Conservation (phyloP, 1,140 invertebrate genomes). For the Eupeodes corollae region DNA sequence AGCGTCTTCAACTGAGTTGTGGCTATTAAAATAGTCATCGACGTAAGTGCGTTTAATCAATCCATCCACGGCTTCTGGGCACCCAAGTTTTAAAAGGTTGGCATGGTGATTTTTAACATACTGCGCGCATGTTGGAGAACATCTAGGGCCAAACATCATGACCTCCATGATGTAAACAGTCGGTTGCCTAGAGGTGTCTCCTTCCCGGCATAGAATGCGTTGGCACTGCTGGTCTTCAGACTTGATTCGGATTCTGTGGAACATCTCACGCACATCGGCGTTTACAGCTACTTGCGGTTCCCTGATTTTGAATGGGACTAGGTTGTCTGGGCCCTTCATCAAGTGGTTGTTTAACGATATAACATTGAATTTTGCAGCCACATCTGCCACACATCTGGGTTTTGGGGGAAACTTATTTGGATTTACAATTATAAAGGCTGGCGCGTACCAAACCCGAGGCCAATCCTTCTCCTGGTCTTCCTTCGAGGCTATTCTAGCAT, state of each 20-base stretch:
- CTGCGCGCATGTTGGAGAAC: background rate
- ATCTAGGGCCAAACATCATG: background rate
- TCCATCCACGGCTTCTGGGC: conserved; percentile 15
- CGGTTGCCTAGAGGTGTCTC: background rate
- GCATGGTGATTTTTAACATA: conserved; percentile 1
- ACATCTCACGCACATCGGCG: background rate
- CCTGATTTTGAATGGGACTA: background rate
- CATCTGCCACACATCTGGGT: conserved; percentile 17
- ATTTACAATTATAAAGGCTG: conserved; percentile 17
- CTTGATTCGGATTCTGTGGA: background rate
- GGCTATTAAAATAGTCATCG: conserved; percentile 31
- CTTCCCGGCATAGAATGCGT: background rate
- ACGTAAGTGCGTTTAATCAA: conserved; percentile 26
- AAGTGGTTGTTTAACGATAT: background rate
- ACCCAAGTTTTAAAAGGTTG: conserved; percentile 7
- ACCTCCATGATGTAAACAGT: background rate
- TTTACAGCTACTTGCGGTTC: background rate
- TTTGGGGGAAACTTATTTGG: conserved; percentile 13
- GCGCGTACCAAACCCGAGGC: conserved; percentile 12
- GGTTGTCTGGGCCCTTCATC: background rate
- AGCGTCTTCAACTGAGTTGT: too few relatives aligned
- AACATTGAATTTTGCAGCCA: conserved; percentile 7
- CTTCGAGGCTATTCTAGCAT: background rate
- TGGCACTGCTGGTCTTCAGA: background rate
- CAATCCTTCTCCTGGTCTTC: background rate